Base-by-base conservation (phyloP, 2,888 invertebrate species). In the Eucriotettix oculatus region DNA sequence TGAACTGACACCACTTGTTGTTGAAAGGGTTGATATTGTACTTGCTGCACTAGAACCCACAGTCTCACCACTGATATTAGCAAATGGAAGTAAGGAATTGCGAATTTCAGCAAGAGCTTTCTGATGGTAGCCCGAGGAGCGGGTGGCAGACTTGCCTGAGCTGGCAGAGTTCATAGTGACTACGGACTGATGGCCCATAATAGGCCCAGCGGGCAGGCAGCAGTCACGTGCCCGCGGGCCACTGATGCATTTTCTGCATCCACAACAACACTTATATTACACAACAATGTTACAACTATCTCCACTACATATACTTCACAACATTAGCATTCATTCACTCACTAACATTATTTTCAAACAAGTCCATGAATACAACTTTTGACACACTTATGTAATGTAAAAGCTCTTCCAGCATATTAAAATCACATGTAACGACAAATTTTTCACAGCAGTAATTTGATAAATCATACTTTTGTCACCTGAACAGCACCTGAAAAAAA, bases 91-190 rank as follows among this genome's bases (percentile, higher is more conserved):
- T 68, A 90, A 75, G 63, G 89, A 88, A 74, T 88, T 88, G 68
- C 90, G 82, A 70, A 90, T 90, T 76, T 89, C 86, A 75, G 87
- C 88, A 75, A 90, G 81, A 72, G 90, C 90, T 78, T 89, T 88
- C 75, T 88, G 87, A 76, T 86, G 86, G 76, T 90, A 90, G 77
- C 86, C 86, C 63, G 66, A 65, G 73, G 80, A 80, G 76, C 84
- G 83, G 78, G 82, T 81, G 76, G 81, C 81, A 76, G 82, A 74
- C 72, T 76, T 76, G 72, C 74, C 75, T 71, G 75, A 73, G 68
- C 72, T 73, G 68, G 76, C 73, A 71, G 76, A 74, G 74, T 76
- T 77, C 76, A 77, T 77, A 72, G 73, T 77, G 73, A 71, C 73
- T 72, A 68, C 64, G 71, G 75, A 74, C 75, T 74, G 75, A 69